Evolutionary conservation across 2,888 invertebrate species (phyloP), one percentile per base, ranked within the genome.

Genomic region (Heteropelma amictum): DNA sequence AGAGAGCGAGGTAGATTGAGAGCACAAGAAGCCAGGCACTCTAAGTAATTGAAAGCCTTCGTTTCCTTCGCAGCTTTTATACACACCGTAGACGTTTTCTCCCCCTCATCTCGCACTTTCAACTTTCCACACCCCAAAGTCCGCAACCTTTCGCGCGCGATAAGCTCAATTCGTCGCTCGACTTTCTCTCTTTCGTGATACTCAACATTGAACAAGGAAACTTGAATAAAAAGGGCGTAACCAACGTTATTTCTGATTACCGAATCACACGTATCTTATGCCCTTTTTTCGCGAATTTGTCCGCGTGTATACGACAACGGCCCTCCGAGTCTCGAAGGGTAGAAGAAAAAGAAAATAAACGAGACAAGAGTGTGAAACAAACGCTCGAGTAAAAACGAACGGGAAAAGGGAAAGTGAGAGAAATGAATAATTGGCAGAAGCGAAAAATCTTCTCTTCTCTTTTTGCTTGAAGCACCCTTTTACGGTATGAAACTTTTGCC

Each of bases 1-100:
- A 35, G 21, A 35, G 14, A 14, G 30, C 21, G 47, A 19, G 28
- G 12, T 14, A 14, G 40, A 40, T 68, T 53, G 51, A 21, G 33
- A 67, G 64, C 54, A 45, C 67, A 47, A 70, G 72, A 67, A 58
- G 63, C 69, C 54, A 58, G 56, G 77, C 78, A 80, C 79, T 79
- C 81, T 78, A 79, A 81, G 81, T 83, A 83, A 83, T 83, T 83
- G 82, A 81, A 82, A 79, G 78, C 72, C 64, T n/a, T n/a, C 63
- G 72, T 72, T 77, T 73, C 71, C 75, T 69, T 67, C 67, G 47
- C 53, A 76, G 65, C 71, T 74, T 67, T 49, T 40, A 51, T 40
- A 38, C 60, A 47, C n/a, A n/a, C n/a, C n/a, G 58, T 68, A 58
- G 58, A 68, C 28, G 26, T 64, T 54, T 71, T 33, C 54, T 45